Base-by-base conservation (phyloP, 2,797 vertebrate species). In the Ctenosaura bakeri region DNA sequence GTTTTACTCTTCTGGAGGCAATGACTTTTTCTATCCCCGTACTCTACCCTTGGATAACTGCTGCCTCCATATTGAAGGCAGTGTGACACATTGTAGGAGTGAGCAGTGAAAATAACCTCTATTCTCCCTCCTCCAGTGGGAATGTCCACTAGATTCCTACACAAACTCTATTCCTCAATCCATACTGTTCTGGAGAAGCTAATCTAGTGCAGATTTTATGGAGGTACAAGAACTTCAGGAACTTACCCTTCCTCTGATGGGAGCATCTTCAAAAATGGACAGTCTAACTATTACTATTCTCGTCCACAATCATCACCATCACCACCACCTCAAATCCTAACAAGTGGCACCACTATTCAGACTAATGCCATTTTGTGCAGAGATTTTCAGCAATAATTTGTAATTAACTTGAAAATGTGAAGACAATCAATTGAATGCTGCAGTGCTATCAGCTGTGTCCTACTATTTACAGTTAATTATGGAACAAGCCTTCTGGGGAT, bases 341-440 rank as follows among this genome's bases (percentile, higher is more conserved):
- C 38, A 29, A 56, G 38, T 35, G n/a, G 80, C 18, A 77, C 9
- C 46, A 14, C 56, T 81, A 42, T 73, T 92, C 20, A 78, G 0
- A 74, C 14, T 29, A 8, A 12, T 79, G 22, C 0, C 66, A 24
- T 74, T 66, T 91, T 32, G 66, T 85, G 78, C 13, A 1, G 86
- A 32, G 77, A 69, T 6, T 87, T 88, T 71, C 88, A 38, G 64
- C 87, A 74, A 59, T 59, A 1, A 85, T 59, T 4, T 79, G 2
- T 52, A 87, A 90, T 87, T 71, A 74, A 50, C 86, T 86, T 82
- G 22, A 91, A 84, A 92, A 91, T 85, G 52, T 89, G n/a, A 46
- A 89, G 89, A 71, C 0, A 38, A 87, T 6, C 52, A 3, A 62
- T 88, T 89, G 85, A 66, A 1, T 6, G 0, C 79, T 69, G 71